phyloP scores from a whole-genome alignment of 2,797 vertebrate genomes.

The Sparidentex hasta region DNA sequence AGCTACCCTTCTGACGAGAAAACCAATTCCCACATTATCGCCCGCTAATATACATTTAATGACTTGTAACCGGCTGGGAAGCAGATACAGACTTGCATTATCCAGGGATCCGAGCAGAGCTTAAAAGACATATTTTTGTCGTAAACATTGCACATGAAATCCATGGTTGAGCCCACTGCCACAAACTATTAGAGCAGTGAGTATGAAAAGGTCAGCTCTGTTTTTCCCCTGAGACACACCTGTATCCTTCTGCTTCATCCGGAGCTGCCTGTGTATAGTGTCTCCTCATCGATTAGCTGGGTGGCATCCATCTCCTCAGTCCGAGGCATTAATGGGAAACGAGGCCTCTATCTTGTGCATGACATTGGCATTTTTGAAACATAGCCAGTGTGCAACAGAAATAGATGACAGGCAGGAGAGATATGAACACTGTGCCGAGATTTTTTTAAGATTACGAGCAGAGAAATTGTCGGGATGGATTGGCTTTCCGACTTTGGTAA shows the following conservation, averaged over 20 bases:
- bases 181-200: conserved; percentile 62
- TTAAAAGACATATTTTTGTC: conserved; percentile 52
- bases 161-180: conserved; percentile 51
- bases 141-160: conserved; percentile 68
- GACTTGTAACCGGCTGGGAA: conserved; percentile 66
- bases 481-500: conserved; percentile 12
- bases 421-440: conserved; percentile 26
- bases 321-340: conserved; percentile 45
- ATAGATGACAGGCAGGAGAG: conserved; percentile 26
- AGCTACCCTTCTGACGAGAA: conserved; percentile 66
- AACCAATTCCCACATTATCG: conserved; percentile 71
- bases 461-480: conserved; percentile 30
- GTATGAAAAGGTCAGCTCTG: conserved; percentile 77
- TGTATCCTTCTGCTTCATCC: conserved; percentile 34
- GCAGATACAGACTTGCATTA: conserved; percentile 57
- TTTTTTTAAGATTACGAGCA: conserved; percentile 43
- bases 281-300: conserved; percentile 53
- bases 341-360: conserved; percentile 12
- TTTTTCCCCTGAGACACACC: conserved; percentile 50
- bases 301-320: conserved; percentile 57
- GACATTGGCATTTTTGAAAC: conserved; percentile 57
- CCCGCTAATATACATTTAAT: conserved; percentile 73
- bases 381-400: conserved; percentile 17
- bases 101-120: conserved; percentile 41
- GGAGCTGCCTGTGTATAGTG: conserved; percentile 40